phyloP scores from a whole-genome alignment of 2,888 invertebrate species.

The Temnothorax rugatulus region DNA sequence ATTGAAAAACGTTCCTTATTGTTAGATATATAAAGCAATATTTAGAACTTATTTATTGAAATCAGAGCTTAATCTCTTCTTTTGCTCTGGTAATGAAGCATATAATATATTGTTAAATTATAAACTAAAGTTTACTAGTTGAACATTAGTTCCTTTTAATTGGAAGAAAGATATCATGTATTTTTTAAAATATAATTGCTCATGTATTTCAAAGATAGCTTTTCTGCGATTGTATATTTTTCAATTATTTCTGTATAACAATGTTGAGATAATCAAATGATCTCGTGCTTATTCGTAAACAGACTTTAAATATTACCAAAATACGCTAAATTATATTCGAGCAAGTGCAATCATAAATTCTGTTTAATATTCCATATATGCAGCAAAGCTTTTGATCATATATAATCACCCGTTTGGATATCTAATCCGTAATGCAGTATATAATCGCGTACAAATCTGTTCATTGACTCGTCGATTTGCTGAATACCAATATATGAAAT shows the following conservation, averaged over 20 bases:
- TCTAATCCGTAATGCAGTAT: constrained; percentile 39
- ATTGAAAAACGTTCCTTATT: neutral
- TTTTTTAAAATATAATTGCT: neutral
- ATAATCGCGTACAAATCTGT: constrained; percentile 32
- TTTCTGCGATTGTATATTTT: neutral
- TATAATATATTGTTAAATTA: neutral
- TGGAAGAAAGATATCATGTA: neutral
- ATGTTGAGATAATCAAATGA: neutral
- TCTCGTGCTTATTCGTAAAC: neutral
- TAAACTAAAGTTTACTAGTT: neutral
- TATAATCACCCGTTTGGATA: constrained; percentile 17
- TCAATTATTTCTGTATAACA: neutral
- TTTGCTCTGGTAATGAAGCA: neutral
- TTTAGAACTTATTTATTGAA: neutral
- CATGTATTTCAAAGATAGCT: no score
- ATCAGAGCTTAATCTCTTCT: neutral
- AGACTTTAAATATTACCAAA: neutral
- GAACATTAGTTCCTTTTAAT: neutral
- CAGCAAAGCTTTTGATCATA: constrained; percentile 41
- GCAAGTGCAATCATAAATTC: constrained; percentile 19
- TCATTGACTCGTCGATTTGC: constrained; percentile 20
- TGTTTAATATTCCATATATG: constrained; percentile 15
- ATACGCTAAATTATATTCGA: neutral
- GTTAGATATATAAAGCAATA: neutral
- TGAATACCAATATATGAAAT: constrained; percentile 17